A percentile compares a stretch with the other conserved stretches of the same genome.
phyloP scores from a whole-genome alignment of 2,797 vertebrate genomes.

The Rhinoraja longicauda region DNA sequence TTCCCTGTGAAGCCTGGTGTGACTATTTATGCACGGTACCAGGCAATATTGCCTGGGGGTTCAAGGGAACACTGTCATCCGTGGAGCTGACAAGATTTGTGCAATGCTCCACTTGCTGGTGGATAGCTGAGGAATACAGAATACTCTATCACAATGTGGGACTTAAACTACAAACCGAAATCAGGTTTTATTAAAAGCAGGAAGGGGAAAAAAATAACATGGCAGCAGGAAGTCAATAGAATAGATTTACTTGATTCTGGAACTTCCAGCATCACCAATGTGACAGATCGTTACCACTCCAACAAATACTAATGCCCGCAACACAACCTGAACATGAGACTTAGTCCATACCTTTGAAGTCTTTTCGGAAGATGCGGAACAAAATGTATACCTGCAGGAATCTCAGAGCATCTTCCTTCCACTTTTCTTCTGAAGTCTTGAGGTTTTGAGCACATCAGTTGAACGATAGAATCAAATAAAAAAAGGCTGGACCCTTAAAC shows the following conservation, averaged over 20 bases:
- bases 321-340: not conserved
- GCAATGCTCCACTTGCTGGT: not conserved
- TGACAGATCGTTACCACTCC: not conserved
- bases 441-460: not conserved
- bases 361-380: not conserved
- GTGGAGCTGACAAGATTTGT: not conserved
- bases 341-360: not conserved
- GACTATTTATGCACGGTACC: not conserved
- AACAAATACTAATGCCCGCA: not conserved
- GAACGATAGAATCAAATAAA: not conserved
- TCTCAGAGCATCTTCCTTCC: not conserved
- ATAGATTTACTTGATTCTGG: not conserved
- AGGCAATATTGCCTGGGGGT: not conserved
- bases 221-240: not conserved
- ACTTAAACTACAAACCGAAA: not conserved
- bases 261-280: not conserved
- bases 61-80: not conserved
- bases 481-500: not conserved
- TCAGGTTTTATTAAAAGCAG: not conserved
- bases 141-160: not conserved
- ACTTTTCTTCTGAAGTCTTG: not conserved
- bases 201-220: not conserved
- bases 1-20: not conserved
- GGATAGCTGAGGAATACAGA: not conserved
- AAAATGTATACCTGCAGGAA: not conserved